Percentiles rank a stretch among this genome's conserved stretches.
Conservation (phyloP, 2,888 invertebrate species). For the Ethmia dodecea region DNA sequence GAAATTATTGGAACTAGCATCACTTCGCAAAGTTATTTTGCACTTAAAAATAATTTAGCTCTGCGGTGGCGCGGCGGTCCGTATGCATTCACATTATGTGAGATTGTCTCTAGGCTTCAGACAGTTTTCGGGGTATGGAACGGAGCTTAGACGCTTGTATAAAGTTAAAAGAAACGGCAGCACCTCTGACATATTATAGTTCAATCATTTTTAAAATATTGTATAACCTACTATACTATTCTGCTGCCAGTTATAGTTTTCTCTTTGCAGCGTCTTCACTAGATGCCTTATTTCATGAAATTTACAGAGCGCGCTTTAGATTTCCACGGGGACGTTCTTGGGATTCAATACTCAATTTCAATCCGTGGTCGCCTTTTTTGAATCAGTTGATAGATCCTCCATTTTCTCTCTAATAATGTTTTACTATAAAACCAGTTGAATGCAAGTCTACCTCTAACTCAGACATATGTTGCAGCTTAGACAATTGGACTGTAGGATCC, state of each 20-base stretch:
- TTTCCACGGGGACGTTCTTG: conserved; percentile 16
- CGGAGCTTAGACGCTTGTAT: conserved; percentile 16
- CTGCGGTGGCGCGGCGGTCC: conserved; percentile 21
- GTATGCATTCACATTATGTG: conserved; percentile 27
- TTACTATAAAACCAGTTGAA: too few relatives aligned
- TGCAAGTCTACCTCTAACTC: too few relatives aligned
- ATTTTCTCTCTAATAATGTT: too few relatives aligned
- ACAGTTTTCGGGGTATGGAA: conserved; percentile 28
- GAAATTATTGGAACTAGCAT: conserved; percentile 5
- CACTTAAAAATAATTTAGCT: conserved; percentile 25
- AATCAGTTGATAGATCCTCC: not conserved
- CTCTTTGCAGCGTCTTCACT: too few relatives aligned
- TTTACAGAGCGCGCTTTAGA: conserved; percentile 19
- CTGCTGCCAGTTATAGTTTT: too few relatives aligned
- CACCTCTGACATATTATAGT: too few relatives aligned
- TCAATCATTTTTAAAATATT: too few relatives aligned
- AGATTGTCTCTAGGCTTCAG: conserved; percentile 33
- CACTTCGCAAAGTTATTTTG: conserved; percentile 17
- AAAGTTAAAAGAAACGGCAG: conserved; percentile 2
- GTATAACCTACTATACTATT: too few relatives aligned
- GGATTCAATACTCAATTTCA: conserved; percentile 17
- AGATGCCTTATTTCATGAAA: conserved; percentile 18
- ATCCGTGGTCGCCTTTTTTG: conserved; percentile 14
- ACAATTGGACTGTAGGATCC: too few relatives aligned
- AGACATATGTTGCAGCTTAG: too few relatives aligned